Conservation (phyloP, 1,140 invertebrate species). For the Archivesica marissinica region DNA sequence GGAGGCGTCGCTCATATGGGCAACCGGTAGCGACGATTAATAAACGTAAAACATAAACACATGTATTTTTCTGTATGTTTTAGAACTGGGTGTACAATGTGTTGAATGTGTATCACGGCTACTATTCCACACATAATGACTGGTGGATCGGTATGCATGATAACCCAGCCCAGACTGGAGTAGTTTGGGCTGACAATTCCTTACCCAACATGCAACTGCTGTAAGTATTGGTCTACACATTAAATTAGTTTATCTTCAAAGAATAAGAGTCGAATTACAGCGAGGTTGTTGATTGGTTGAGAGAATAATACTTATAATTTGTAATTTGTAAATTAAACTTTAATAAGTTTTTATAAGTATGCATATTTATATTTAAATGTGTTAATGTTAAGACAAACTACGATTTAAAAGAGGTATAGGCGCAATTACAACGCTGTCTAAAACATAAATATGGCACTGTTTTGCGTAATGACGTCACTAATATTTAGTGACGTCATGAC, state of each 20-base stretch:
- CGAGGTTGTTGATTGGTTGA: neutral
- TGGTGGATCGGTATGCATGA: conserved; percentile 60
- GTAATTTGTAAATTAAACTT: no score
- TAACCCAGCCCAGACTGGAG: conserved; percentile 21
- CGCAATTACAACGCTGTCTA: no score
- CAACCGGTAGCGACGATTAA: no score
- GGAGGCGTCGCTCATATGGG: no score
- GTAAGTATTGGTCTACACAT: conserved; percentile 3
- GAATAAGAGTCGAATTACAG: neutral
- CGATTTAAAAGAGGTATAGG: no score
- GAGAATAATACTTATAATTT: no score
- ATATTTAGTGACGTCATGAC: no score
- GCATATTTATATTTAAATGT: no score
- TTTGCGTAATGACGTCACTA: no score
- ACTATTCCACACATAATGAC: conserved; percentile 44
- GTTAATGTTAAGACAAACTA: no score
- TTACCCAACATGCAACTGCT: conserved; percentile 15
- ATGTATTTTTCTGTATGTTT: neutral
- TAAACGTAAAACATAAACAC: no score
- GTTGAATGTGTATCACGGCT: conserved; percentile 21
- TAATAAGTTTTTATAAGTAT: neutral
- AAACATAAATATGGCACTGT: no score
- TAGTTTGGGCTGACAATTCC: conserved; percentile 35
- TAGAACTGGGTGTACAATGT: conserved; percentile 39
- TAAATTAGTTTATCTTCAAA: neutral